Percentiles rank a stretch among this genome's conserved stretches.
These are phyloP conservation scores for Nowickia ferox DNA, from an alignment of 2,888 invertebrate species.

Conservation along the genomic window DNA sequence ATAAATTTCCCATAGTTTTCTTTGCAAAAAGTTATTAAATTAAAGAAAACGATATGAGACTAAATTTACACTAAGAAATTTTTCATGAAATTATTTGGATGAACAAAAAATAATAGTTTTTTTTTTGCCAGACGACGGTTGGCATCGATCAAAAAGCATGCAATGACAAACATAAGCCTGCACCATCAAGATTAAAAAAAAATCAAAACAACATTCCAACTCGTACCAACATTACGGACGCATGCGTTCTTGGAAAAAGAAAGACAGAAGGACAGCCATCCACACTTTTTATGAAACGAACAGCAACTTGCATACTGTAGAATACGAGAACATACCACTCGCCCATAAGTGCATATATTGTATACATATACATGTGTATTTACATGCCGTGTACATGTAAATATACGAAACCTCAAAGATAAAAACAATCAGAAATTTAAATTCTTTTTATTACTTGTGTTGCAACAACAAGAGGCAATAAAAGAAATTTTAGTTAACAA, in stretches of 20 bases:
- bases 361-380: not conserved
- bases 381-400: not conserved
- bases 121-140: not conserved
- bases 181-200: conserved; percentile 55
- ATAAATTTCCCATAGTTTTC: too few species aligned
- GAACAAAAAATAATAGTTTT: not conserved
- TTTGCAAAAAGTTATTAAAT: too few species aligned
- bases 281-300: conserved; percentile 31
- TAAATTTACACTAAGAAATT: too few species aligned
- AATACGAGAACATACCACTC: too few species aligned
- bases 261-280: conserved; percentile 27
- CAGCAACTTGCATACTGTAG: too few species aligned
- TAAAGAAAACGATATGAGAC: too few species aligned
- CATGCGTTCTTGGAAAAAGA: conserved; percentile 68
- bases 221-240: conserved; percentile 72
- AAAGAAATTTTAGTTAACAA: conserved; percentile 10
- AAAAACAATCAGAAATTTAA: conserved; percentile 41
- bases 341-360: too few species aligned
- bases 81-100: conserved; percentile 10
- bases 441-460: conserved; percentile 59
- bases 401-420: not conserved
- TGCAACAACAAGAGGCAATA: conserved; percentile 14
- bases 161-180: conserved; percentile 52
- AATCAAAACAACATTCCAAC: conserved; percentile 73
- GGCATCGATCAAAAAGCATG: conserved; percentile 40